Base-by-base conservation (phyloP, 2,113 vertebrate genomes). In the Sceloporus undulatus region DNA sequence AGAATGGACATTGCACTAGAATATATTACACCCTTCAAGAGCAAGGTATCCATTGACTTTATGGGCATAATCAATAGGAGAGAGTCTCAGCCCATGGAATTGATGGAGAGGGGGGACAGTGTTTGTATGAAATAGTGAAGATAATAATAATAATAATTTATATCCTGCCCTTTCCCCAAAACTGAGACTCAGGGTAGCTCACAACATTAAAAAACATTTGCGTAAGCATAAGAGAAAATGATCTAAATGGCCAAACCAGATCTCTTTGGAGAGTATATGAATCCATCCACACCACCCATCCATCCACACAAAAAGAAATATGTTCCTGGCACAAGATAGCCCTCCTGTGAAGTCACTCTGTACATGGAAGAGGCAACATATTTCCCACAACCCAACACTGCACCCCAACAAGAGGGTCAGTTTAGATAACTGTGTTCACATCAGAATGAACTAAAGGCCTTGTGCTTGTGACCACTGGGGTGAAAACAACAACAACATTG, bases 51-150 rank as follows among this genome's bases (percentile, higher is more conserved):
- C 9, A 83, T 56, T 87, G n/a, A 75, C 25, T 16, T 19, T 74
- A 2, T 52, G 1, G 21, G 2, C 2, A 48, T 29, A 27, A 42
- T 74, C 59, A 62, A 62, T 18, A 89, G 59, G 11, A 16, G 3
- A 75, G 85, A 59, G 11, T 0, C 4, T 1, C 19, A 88, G 0
- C 0, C 19, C 4, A 9, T 8, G 66, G 8, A 1, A 54, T 0
- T 1, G 23, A 48, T 48, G 82, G n/a, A 85, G 25, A 23, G 84
- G 18, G 48, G 5, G 52, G 1, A 11, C 77, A 89, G 7, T 48
- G 34, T 1, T 27, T 27, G 42, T 10, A 78, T 27, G 38, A 27
- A 3, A 9, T 25, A 1, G 5, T 14, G 59, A 54, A 9, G 48
- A 29, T 48, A 34, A 34, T 34, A 34, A 34, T 34, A 34, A 34